phyloP scores from a whole-genome alignment of 1,140 invertebrate species.

The Helicoverpa armigera region DNA sequence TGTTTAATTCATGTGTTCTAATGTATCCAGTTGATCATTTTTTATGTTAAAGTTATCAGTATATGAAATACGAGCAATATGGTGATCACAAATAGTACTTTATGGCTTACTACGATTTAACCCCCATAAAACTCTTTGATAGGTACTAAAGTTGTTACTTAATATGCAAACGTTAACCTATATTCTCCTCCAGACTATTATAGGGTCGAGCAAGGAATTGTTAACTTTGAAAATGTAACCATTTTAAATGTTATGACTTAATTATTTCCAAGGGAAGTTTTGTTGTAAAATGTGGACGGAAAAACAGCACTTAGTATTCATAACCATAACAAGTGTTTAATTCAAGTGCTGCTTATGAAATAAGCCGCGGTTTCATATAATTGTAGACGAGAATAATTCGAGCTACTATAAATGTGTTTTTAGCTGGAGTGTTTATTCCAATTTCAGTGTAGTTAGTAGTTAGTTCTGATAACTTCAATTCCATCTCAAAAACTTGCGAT shows the following conservation, averaged over 20 bases:
- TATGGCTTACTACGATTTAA: conserved; percentile 14
- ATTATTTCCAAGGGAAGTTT: conserved; percentile 7
- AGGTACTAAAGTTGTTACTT: neutral
- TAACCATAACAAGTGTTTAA: conserved; percentile 1
- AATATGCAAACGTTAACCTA: neutral
- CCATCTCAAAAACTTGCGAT: too few species aligned
- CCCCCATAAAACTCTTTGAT: conserved; percentile 2
- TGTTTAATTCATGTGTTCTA: too few species aligned
- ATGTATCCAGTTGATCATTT: neutral
- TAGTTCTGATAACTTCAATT: too few species aligned
- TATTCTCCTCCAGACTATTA: neutral
- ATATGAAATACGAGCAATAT: neutral
- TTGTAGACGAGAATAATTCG: neutral
- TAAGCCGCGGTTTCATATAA: neutral
- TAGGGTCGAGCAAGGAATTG: neutral
- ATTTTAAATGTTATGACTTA: conserved; percentile 5
- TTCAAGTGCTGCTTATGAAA: neutral
- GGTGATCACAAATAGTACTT: conserved; percentile 19
- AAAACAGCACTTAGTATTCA: neutral
- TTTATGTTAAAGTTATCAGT: neutral
- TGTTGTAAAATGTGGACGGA: conserved; percentile 6
- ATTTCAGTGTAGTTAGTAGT: too few species aligned
- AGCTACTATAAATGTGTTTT: too few species aligned
- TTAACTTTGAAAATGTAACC: neutral
- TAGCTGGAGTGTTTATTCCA: too few species aligned